Percentiles rank a stretch among this genome's conserved stretches.
Evolutionary conservation across 2,797 vertebrate species (phyloP).

Genomic region (Pipistrellus kuhlii): DNA sequence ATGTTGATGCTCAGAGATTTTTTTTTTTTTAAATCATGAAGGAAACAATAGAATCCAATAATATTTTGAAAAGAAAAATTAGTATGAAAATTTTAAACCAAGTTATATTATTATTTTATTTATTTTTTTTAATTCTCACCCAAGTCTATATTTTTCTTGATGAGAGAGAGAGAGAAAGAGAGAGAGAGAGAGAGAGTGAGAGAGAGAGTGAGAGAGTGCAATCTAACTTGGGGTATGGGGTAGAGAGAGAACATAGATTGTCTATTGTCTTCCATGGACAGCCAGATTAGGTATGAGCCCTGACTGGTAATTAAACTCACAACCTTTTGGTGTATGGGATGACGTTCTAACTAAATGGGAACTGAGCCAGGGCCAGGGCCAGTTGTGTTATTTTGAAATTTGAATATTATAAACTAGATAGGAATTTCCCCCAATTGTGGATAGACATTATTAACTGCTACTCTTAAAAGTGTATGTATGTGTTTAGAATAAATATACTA

Average conservation of each 20-base stretch:
- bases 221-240: too few species aligned
- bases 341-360: not conserved
- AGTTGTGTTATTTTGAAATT: slow-evolving; percentile 3
- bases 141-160: not conserved
- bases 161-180: not conserved
- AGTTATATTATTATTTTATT: not conserved
- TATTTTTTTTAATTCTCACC: not conserved
- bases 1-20: not conserved
- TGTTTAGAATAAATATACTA: not conserved
- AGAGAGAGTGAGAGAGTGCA: too few species aligned
- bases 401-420: not conserved
- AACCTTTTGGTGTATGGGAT: not conserved
- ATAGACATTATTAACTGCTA: not conserved
- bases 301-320: not conserved
- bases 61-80: not conserved
- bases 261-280: not conserved
- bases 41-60: not conserved
- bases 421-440: not conserved
- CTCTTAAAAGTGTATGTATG: not conserved
- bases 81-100: not conserved
- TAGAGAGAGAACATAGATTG: not conserved
- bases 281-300: not conserved
- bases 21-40: not conserved
- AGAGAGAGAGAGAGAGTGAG: too few species aligned
- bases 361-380: not conserved